Evolutionary conservation across 2,797 vertebrate species (phyloP), one percentile per base, ranked within the genome.

Genomic region (Phoebastria nigripes): DNA sequence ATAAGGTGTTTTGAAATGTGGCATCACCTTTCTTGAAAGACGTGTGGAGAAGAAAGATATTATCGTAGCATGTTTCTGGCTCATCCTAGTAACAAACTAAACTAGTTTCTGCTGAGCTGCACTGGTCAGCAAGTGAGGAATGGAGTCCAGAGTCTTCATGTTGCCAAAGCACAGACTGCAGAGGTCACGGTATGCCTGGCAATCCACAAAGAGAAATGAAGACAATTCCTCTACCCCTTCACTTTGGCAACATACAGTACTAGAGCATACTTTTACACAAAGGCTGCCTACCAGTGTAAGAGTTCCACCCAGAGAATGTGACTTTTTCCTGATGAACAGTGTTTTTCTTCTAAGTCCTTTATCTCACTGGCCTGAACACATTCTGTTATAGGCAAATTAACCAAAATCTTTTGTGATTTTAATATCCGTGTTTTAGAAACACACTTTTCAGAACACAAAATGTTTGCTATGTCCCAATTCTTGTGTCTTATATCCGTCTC

Each of bases 211-310:
- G 49, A 54, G 18, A 49, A 76, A 89, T 3, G 2, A 78, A 63
- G 39, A 41, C 17, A 37, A 8, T 33, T 70, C 12, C 19, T 52
- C 52, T 9, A 15, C 11, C 17, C 33, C 9, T 44, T 65, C 41
- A 14, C 16, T 61, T 26, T 47, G 35, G 35, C 41, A 67, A 20
- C 39, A n/a, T 3, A 33, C 22, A 42, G 18, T 47, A 44, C 31
- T 41, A 25, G n/a, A 79, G 3, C 41, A 41, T 22, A 54, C 25
- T 35, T 35, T 47, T 59, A 21, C 20, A 66, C 15, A 33, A 42
- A 79, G 52, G 6, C 39, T 35, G 25, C 0, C 0, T 21, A 41
- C 11, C 28, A 56, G 16, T 21, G 4, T 28, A 54, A 49, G 14
- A 58, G 11, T 73, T 59, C 59, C 21, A 79, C 28, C 20, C 10